Percentiles rank a stretch among this genome's conserved stretches.
These are phyloP conservation scores for Microctenopoma lineatum DNA, from an alignment of 2,797 vertebrate species.

Conservation along the genomic window DNA sequence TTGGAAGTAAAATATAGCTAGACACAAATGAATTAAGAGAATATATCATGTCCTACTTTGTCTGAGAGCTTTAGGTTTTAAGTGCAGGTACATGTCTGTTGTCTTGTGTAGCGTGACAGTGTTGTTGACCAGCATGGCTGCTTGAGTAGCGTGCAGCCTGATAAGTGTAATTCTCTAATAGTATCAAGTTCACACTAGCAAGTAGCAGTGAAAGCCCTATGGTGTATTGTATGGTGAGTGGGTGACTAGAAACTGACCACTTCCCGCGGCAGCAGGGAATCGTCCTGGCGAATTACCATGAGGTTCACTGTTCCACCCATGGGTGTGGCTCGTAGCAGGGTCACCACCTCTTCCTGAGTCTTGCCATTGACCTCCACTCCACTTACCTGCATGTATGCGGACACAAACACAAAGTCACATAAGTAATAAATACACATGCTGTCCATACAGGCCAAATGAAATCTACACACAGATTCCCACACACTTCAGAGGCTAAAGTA, in stretches of 20 bases:
- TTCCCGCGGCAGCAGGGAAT: conserved; percentile 92
- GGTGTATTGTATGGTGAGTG: not conserved
- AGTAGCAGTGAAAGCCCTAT: no score
- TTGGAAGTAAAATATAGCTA: no score
- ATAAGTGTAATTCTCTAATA: no score
- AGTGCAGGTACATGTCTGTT: no score
- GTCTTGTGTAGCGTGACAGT: no score
- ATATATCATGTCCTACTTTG: no score
- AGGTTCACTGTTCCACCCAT: conserved; percentile 93
- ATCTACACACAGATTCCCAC: conserved; percentile 1
- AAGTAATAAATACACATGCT: not conserved
- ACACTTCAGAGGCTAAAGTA: not conserved
- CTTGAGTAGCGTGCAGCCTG: no score
- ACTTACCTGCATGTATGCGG: conserved; percentile 85
- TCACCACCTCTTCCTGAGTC: conserved; percentile 96
- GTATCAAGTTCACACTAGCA: no score
- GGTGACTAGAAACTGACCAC: conserved; percentile 80
- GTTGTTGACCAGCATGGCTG: no score
- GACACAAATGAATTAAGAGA: no score
- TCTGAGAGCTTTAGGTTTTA: no score
- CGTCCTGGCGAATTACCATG: conserved; percentile 90
- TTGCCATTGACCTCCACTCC: conserved; percentile 93
- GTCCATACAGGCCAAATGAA: not conserved
- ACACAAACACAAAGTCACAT: not conserved
- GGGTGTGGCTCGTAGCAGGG: conserved; percentile 91